These are phyloP conservation scores for Drosophila seguyi DNA, from an alignment of 1,140 invertebrate genomes.

Conservation along the genomic window DNA sequence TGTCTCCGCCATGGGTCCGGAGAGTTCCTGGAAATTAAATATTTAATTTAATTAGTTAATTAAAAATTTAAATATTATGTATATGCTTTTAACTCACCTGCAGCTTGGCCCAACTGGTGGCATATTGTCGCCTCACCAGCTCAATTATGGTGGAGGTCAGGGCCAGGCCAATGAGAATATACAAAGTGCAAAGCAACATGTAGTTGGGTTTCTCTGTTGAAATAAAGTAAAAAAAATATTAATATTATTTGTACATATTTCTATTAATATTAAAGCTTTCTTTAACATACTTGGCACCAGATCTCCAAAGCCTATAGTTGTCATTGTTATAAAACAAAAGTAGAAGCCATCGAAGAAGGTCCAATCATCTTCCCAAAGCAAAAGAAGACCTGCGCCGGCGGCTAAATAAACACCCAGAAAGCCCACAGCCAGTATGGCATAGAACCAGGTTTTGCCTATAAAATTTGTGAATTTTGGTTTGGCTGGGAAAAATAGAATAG, in stretches of 20 bases:
- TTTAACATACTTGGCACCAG: conserved; percentile 92
- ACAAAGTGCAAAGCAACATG: conserved; percentile 95
- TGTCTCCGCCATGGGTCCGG: conserved; percentile 92
- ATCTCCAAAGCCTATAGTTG: conserved; percentile 97
- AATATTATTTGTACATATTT: too few species aligned
- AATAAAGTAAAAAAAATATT: not conserved
- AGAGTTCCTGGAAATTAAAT: conserved; percentile 87
- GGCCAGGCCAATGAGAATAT: conserved; percentile 96
- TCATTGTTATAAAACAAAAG: conserved; percentile 98
- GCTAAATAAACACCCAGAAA: conserved; percentile 92
- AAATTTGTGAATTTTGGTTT: conserved; percentile 81
- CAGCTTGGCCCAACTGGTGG: conserved; percentile 92
- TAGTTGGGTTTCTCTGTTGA: conserved; percentile 92
- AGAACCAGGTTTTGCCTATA: conserved; percentile 87
- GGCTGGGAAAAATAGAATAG: conserved; percentile 22
- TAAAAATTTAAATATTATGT: too few species aligned
- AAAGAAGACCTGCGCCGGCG: conserved; percentile 90
- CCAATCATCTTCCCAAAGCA: conserved; percentile 94
- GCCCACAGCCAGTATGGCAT: conserved; percentile 89
- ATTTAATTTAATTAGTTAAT: too few species aligned
- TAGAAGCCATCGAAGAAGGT: conserved; percentile 96
- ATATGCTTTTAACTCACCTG: conserved; percentile 63
- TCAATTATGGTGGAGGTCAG: conserved; percentile 98
- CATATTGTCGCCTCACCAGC: conserved; percentile 93
- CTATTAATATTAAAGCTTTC: too few species aligned